Conservation (phyloP, 2,113 vertebrate genomes). For the Phyllostomus hastatus region DNA sequence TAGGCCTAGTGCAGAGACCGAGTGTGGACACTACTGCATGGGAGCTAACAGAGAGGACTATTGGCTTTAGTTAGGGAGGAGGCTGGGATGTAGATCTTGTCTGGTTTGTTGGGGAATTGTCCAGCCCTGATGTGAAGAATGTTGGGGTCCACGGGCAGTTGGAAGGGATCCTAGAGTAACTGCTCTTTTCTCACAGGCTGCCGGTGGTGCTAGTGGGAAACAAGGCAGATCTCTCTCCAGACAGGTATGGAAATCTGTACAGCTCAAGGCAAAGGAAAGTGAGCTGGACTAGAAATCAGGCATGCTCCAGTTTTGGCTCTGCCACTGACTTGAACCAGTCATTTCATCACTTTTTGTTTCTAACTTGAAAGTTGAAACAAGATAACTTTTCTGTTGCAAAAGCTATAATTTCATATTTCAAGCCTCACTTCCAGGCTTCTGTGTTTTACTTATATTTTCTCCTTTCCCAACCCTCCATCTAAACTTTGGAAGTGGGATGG, state of each 20-base stretch:
- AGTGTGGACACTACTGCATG: background rate
- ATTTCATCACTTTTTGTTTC: background rate
- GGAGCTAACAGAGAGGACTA: background rate
- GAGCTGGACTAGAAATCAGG: background rate
- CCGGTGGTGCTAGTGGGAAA: constrained; percentile 91
- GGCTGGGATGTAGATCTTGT: background rate
- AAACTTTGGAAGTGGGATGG: background rate
- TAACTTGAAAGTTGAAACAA: background rate
- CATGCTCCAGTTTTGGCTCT: background rate
- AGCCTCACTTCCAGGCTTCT: background rate
- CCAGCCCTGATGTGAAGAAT: background rate
- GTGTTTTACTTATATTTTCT: constrained; percentile 33
- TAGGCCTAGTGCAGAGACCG: constrained; percentile 19
- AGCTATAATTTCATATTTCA: background rate
- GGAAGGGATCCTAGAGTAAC: background rate
- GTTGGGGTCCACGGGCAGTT: background rate
- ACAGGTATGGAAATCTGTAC: constrained; percentile 79
- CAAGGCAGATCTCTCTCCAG: constrained; percentile 89
- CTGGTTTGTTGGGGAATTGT: background rate
- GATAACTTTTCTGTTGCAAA: background rate
- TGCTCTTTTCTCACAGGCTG: constrained; percentile 77
- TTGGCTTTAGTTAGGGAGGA: background rate
- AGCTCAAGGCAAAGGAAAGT: background rate
- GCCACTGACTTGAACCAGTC: background rate
- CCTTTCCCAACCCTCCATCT: background rate